Conservation (phyloP, 2,797 vertebrate genomes). For the Galago senegalensis region DNA sequence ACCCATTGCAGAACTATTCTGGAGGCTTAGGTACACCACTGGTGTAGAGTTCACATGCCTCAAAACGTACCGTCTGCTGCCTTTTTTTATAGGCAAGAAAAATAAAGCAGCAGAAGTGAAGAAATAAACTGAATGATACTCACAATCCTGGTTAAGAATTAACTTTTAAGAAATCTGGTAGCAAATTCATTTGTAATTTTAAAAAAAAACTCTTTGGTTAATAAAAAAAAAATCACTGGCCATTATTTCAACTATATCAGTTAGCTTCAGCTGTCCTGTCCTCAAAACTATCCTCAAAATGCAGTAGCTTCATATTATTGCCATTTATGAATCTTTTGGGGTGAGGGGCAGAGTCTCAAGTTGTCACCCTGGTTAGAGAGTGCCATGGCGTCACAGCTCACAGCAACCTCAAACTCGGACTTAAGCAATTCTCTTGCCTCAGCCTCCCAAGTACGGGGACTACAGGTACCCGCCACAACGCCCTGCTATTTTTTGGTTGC, state of each 20-base stretch:
- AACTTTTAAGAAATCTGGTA: conserved; percentile 33
- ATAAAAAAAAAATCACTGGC: neutral
- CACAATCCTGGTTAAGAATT: neutral
- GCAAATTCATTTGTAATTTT: neutral
- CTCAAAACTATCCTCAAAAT: neutral
- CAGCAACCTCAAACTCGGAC: too few relatives aligned
- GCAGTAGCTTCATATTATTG: neutral
- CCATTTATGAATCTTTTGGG: neutral
- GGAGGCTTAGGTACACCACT: neutral
- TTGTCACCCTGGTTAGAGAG: too few relatives aligned
- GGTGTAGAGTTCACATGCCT: neutral
- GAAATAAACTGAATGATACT: neutral
- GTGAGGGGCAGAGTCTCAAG: too few relatives aligned
- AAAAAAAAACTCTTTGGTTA: conserved; percentile 31
- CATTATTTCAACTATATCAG: neutral
- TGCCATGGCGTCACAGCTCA: too few relatives aligned
- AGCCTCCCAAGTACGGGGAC: too few relatives aligned
- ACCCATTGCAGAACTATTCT: neutral
- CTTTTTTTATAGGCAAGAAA: conserved; percentile 28
- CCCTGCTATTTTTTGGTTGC: too few relatives aligned
- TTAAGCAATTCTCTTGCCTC: too few relatives aligned
- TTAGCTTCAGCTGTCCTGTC: neutral
- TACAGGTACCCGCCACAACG: too few relatives aligned
- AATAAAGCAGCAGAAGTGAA: conserved; percentile 41
- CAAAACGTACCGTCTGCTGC: conserved; percentile 30